Percentiles rank a stretch among this genome's conserved stretches.
Conservation (phyloP, 2,888 invertebrate genomes). For the Serrognathus titanus region DNA sequence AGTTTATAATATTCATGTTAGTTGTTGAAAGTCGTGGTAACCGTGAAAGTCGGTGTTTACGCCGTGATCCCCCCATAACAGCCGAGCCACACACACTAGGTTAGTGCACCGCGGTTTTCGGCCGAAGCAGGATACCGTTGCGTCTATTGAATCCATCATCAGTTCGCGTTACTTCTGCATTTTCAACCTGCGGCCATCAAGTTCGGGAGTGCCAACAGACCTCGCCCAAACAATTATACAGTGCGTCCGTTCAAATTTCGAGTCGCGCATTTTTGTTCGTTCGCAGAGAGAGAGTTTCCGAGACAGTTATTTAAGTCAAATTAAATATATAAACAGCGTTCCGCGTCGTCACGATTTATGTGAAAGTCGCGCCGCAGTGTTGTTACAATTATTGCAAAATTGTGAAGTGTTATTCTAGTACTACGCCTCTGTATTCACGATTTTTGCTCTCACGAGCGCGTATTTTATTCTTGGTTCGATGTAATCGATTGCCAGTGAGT, state of each 20-base stretch:
- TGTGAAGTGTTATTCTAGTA: neutral
- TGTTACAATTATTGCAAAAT: slow-evolving; percentile 11
- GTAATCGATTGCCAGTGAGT: too few relatives aligned
- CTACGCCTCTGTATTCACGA: too few relatives aligned
- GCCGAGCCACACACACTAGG: slow-evolving; percentile 33
- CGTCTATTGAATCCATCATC: neutral
- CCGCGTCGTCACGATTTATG: slow-evolving; percentile 23
- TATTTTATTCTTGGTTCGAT: too few relatives aligned
- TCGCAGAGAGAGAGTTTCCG: slow-evolving; percentile 9
- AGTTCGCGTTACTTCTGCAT: neutral
- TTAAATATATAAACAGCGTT: slow-evolving; percentile 10
- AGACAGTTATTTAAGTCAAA: too few relatives aligned
- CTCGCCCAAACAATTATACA: neutral
- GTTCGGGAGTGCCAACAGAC: neutral
- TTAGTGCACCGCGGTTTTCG: slow-evolving; percentile 42
- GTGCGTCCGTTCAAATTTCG: neutral
- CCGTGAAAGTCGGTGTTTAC: slow-evolving; percentile 34
- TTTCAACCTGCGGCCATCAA: neutral
- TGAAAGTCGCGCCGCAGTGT: slow-evolving; percentile 26
- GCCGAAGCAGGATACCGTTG: slow-evolving; percentile 12
- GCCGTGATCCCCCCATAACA: slow-evolving; percentile 27
- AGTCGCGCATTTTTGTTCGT: neutral
- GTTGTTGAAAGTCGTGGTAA: slow-evolving; percentile 19
- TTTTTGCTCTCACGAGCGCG: too few relatives aligned
- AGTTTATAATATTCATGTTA: too few relatives aligned